Percentiles rank a stretch among this genome's conserved stretches.
These are phyloP conservation scores for Danio rerio DNA, from an alignment of 2,113 vertebrate genomes.

Conservation along the genomic window DNA sequence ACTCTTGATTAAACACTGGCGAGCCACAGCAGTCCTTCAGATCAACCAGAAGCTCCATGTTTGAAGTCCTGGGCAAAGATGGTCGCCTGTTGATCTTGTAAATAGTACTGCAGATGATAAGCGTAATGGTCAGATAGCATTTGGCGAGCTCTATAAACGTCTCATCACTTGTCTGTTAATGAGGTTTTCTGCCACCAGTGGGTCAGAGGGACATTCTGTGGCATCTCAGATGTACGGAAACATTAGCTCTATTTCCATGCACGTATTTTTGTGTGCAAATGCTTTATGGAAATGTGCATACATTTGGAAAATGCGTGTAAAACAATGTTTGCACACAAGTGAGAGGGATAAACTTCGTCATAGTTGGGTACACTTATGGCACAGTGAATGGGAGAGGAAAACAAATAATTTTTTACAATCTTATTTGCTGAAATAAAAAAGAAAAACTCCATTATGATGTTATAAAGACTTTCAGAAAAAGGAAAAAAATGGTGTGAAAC, in stretches of 20 bases:
- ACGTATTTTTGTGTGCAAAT: no score
- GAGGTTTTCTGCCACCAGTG: conserved; percentile 44
- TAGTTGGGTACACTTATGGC: no score
- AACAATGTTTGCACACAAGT: no score
- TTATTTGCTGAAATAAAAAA: no score
- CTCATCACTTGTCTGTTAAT: conserved; percentile 36
- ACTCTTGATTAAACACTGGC: conserved; percentile 28
- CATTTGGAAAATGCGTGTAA: no score
- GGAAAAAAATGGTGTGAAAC: no score
- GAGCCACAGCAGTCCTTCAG: conserved; percentile 45
- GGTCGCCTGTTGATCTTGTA: conserved; percentile 45
- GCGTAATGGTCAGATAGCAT: conserved; percentile 51
- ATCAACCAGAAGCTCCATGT: conserved; percentile 39
- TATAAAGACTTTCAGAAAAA: no score
- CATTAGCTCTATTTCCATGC: neutral
- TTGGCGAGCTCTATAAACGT: conserved; percentile 43
- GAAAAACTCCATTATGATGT: no score
- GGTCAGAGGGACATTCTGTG: conserved; percentile 39
- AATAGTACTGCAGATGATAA: conserved; percentile 49
- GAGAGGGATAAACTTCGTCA: no score
- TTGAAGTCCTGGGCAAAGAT: conserved; percentile 56
- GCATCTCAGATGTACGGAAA: neutral
- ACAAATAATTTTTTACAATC: no score
- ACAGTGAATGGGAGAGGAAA: no score
- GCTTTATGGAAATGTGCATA: no score